Evolutionary conservation across 2,113 vertebrate species (phyloP).

Genomic region (Delphinus delphis): DNA sequence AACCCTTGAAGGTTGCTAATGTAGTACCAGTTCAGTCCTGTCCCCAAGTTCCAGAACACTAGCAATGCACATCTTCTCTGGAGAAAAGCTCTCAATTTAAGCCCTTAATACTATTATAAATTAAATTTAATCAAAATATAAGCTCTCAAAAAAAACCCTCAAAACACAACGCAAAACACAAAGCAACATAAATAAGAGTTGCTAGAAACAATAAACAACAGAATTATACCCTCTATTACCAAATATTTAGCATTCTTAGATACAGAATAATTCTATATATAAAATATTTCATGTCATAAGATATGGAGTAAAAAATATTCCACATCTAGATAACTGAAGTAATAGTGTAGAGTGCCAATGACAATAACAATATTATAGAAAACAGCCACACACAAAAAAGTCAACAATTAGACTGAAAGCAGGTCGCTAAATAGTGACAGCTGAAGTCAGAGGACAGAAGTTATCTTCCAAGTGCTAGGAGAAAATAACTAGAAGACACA

Average conservation of each 20-base stretch:
- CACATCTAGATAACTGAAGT: neutral
- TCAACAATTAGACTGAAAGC: neutral
- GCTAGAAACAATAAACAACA: neutral
- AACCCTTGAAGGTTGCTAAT: neutral
- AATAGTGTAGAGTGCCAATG: neutral
- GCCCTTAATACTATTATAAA: neutral
- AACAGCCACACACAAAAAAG: neutral
- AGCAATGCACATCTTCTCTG: neutral
- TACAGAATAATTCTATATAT: neutral
- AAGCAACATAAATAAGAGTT: neutral
- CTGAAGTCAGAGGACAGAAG: neutral
- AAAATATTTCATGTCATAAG: neutral
- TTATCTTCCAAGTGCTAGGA: neutral
- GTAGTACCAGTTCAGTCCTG: neutral
- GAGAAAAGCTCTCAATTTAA: neutral
- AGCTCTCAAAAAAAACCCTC: neutral
- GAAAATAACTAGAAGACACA: neutral
- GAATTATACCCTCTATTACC: neutral
- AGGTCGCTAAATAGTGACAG: neutral
- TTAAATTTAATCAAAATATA: slow-evolving; percentile 9
- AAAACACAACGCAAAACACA: slow-evolving; percentile 15
- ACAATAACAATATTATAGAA: neutral
- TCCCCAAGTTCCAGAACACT: neutral
- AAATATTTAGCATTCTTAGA: slow-evolving; percentile 17
- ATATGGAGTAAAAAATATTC: neutral